Conservation (phyloP, 2,113 vertebrate genomes). For the Phaethon lepturus region DNA sequence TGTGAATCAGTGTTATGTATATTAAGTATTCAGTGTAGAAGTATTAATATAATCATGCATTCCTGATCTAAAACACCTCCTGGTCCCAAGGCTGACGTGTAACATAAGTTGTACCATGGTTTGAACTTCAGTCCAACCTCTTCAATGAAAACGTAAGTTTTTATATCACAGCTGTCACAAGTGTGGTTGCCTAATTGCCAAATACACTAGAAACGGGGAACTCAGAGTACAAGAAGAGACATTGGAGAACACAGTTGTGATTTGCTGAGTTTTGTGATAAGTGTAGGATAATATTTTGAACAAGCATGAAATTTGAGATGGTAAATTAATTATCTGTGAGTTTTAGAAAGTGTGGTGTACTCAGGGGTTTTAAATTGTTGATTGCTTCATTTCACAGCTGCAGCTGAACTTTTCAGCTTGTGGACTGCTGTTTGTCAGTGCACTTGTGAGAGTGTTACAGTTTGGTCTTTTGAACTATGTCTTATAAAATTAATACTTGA, state of each 20-base stretch:
- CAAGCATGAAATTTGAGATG: not conserved
- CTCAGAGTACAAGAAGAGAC: not conserved
- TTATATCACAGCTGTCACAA: not conserved
- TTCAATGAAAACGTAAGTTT: not conserved
- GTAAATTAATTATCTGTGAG: not conserved
- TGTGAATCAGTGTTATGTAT: not conserved
- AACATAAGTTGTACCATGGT: not conserved
- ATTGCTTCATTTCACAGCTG: not conserved
- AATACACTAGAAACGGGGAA: not conserved
- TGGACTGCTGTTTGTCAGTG: not conserved
- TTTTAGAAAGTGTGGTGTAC: not conserved
- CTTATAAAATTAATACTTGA: not conserved
- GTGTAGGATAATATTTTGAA: not conserved
- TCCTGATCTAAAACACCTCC: not conserved
- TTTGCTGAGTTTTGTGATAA: not conserved
- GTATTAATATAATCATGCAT: not conserved
- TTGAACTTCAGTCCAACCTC: not conserved
- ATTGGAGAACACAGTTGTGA: not conserved
- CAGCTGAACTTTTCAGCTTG: not conserved
- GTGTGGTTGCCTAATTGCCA: too few relatives aligned
- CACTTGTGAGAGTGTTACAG: not conserved
- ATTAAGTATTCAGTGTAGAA: not conserved
- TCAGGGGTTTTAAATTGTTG: not conserved
- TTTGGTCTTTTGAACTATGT: not conserved
- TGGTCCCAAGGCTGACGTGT: not conserved